Base-by-base conservation (phyloP, 2,797 vertebrate genomes). In the Crenuchus spilurus region DNA sequence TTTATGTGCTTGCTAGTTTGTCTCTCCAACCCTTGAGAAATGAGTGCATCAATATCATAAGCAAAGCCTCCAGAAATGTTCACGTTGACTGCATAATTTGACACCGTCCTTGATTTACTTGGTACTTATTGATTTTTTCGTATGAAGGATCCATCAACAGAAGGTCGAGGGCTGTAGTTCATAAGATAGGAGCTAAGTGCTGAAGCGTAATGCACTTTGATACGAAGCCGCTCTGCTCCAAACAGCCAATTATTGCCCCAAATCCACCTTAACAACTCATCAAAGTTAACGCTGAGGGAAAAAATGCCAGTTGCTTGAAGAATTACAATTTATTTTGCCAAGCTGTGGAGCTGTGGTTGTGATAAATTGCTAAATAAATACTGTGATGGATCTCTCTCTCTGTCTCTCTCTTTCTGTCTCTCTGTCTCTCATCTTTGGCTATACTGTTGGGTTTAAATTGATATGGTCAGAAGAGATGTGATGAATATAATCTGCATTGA, bases 401-500 rank as follows among this genome's bases (percentile, higher is more conserved):
- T 31, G 55, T 62, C 46, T 52, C 49, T 49, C 55, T 61, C 61
- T 44, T 16, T 44, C 72, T 24, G 44, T 51, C 39, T 10, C 28
- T 61, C 41, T 20, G 7, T 37, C 70, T 62, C 62, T 51, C 58
- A 41, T 71, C 74, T 69, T 55, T 68, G 28, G 33, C 39, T 51
- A 44, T 26, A 39, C 57, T 69, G 58, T 33, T 55, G 74, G 77
- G 41, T 84, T 81, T 79, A 76, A 87, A 90, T 83, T 89, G 88
- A 89, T 91, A 84, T 86, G 85, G 85, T 81, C 70, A 82, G 90
- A 88, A 87, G 87, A 89, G 90, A 90, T 90, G 88, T 89, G 87
- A 89, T 91, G 89, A 92, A 92, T 92, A 90, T 91, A 87, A 91
- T 91, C 89, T 87, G 83, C 89, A 93, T 91, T 90, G 91, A 93